Percentiles rank a stretch among this genome's conserved stretches.
phyloP scores from a whole-genome alignment of 2,888 invertebrate species.

The Galeopsomyia nigrocyanea region DNA sequence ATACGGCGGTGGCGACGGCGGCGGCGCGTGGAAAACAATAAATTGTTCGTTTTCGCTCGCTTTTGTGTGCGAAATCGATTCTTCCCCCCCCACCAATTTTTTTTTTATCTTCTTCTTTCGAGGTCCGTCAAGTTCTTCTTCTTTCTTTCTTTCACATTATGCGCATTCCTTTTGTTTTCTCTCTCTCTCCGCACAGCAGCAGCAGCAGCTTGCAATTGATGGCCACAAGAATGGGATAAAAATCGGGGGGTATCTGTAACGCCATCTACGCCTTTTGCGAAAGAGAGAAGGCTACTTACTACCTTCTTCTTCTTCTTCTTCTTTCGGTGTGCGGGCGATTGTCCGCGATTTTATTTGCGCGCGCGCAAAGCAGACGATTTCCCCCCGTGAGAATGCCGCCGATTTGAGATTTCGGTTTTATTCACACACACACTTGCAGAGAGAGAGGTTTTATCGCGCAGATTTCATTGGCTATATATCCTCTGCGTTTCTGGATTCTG shows the following conservation, averaged over 20 bases:
- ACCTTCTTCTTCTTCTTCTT: constrained; percentile 14
- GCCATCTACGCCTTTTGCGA: constrained; percentile 38
- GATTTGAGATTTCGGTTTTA: no score
- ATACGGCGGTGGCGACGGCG: constrained; percentile 9
- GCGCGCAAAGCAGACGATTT: neutral
- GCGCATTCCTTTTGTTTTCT: constrained; percentile 35
- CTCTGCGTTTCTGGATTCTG: no score
- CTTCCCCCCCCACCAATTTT: neutral
- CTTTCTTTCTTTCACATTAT: neutral
- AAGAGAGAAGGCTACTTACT: neutral
- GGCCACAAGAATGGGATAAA: constrained; percentile 34
- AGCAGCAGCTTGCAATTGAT: neutral
- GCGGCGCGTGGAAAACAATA: constrained; percentile 42
- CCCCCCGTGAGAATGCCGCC: constrained; percentile 20
- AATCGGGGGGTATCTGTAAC: constrained; percentile 44
- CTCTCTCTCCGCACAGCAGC: constrained; percentile 2
- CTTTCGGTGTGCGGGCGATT: constrained; percentile 1
- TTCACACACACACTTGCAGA: no score
- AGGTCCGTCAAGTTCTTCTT: neutral
- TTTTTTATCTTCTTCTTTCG: neutral
- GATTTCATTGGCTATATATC: no score
- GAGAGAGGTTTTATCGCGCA: no score
- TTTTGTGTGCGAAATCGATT: constrained; percentile 47
- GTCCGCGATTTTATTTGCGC: constrained; percentile 3
- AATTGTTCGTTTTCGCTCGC: constrained; percentile 41